Evolutionary conservation across 2,797 vertebrate species (phyloP).

Genomic region (Eulemur albifrons): DNA sequence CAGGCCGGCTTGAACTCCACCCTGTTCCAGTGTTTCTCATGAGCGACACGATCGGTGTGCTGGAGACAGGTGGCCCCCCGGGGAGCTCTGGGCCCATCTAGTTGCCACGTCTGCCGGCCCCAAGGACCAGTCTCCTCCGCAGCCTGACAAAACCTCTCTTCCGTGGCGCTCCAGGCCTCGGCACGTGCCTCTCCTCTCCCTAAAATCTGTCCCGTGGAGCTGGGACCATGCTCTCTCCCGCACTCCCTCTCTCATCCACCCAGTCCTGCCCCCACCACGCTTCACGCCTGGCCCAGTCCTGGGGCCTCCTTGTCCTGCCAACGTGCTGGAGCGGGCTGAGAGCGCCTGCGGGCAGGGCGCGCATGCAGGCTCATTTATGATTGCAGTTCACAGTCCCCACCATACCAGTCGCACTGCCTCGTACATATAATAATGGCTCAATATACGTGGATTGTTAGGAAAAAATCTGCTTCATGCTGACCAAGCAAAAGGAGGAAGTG

Average conservation of each 20-base stretch:
- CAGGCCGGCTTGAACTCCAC: background rate
- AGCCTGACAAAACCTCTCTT: background rate
- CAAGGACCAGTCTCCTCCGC: too few species aligned
- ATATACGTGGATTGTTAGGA: background rate
- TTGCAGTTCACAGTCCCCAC: background rate
- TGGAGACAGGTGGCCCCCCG: background rate
- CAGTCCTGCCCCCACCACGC: too few species aligned
- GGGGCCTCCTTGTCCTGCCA: background rate
- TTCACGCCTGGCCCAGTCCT: background rate
- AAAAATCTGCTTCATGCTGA: background rate
- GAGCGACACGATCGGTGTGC: background rate
- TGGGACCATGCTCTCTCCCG: background rate
- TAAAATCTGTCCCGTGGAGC: background rate
- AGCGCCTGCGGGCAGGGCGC: background rate
- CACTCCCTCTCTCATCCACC: too few species aligned
- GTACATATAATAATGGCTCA: background rate
- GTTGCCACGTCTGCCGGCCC: background rate
- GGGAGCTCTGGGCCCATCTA: background rate
- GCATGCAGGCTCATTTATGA: background rate
- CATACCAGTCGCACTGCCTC: background rate
- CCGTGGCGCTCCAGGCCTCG: background rate
- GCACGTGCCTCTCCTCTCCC: rapidly evolving
- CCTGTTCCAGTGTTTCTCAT: background rate
- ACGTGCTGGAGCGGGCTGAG: background rate
- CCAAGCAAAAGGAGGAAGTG: background rate